These are phyloP conservation scores for Habropoda laboriosa DNA, from an alignment of 1,140 invertebrate species.

Conservation along the genomic window DNA sequence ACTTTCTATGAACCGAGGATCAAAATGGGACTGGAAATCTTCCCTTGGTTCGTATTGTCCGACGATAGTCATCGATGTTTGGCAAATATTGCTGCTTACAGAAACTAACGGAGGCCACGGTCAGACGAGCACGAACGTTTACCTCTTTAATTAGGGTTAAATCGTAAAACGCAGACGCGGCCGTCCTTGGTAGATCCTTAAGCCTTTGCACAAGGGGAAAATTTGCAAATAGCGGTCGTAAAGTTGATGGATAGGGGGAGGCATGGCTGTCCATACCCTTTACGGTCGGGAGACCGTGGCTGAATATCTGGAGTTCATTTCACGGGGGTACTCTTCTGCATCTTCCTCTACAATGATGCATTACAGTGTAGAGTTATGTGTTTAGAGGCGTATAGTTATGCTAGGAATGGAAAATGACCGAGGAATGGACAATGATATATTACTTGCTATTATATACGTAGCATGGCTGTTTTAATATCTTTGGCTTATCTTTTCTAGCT, in stretches of 20 bases:
- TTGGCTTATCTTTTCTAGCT: too few relatives aligned
- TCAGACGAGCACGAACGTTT: slow-evolving; percentile 51
- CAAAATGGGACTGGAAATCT: background rate
- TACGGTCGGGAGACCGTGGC: slow-evolving; percentile 36
- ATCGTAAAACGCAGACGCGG: slow-evolving; percentile 70
- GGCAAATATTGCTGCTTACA: slow-evolving; percentile 47
- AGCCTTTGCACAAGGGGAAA: slow-evolving; percentile 71
- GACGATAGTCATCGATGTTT: slow-evolving; percentile 30
- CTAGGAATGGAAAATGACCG: background rate
- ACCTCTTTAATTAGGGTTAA: slow-evolving; percentile 80
- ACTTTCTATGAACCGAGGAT: background rate
- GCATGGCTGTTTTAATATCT: too few relatives aligned
- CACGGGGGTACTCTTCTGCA: background rate
- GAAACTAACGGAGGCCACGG: slow-evolving; percentile 46
- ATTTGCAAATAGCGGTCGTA: slow-evolving; percentile 74
- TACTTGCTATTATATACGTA: background rate
- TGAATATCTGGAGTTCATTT: slow-evolving; percentile 53
- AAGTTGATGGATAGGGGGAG: slow-evolving; percentile 69
- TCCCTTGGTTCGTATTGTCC: background rate
- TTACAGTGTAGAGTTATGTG: background rate
- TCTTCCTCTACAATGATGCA: background rate
- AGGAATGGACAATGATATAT: background rate
- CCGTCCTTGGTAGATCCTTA: slow-evolving; percentile 61
- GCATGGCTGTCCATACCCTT: slow-evolving; percentile 54
- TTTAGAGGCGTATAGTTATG: background rate